A percentile compares a stretch with the other conserved stretches of the same genome.
Evolutionary conservation across 1,140 invertebrate genomes (phyloP).

Genomic region (Drosophila bocki): DNA sequence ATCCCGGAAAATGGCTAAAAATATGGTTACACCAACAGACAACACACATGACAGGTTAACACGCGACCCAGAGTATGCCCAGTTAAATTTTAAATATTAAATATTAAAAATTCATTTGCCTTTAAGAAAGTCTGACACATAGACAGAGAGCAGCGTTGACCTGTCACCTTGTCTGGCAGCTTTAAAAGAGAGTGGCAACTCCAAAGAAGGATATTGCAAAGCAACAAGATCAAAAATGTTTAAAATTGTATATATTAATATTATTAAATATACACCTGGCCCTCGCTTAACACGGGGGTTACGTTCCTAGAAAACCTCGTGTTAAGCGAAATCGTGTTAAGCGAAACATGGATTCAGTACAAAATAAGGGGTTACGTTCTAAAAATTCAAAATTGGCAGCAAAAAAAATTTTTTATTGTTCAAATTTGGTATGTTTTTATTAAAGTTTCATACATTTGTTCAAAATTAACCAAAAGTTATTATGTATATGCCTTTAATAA

Average conservation of each 20-base stretch:
- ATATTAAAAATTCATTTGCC: slow-evolving; percentile 10
- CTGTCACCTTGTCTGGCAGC: slow-evolving; percentile 4
- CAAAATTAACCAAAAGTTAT: too few species aligned
- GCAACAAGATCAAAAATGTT: background rate
- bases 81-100: slow-evolving; percentile 5
- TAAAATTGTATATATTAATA: background rate
- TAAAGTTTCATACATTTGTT: too few species aligned
- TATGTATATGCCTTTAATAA: too few species aligned
- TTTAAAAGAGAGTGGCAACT: background rate
- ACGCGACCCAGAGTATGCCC: slow-evolving; percentile 10
- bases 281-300: too few species aligned
- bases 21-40: slow-evolving; percentile 11
- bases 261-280: too few species aligned
- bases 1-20: slow-evolving; percentile 21
- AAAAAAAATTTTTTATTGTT: too few species aligned
- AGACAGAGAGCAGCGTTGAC: background rate
- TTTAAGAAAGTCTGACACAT: background rate
- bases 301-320: too few species aligned
- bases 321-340: too few species aligned
- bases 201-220: background rate
- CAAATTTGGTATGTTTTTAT: too few species aligned
- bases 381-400: too few species aligned
- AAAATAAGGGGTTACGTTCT: too few species aligned
- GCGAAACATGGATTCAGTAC: too few species aligned
- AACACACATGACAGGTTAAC: slow-evolving; percentile 14